These are phyloP conservation scores for Sebastes goodei DNA, from an alignment of 2,797 vertebrate genomes.

Conservation along the genomic window DNA sequence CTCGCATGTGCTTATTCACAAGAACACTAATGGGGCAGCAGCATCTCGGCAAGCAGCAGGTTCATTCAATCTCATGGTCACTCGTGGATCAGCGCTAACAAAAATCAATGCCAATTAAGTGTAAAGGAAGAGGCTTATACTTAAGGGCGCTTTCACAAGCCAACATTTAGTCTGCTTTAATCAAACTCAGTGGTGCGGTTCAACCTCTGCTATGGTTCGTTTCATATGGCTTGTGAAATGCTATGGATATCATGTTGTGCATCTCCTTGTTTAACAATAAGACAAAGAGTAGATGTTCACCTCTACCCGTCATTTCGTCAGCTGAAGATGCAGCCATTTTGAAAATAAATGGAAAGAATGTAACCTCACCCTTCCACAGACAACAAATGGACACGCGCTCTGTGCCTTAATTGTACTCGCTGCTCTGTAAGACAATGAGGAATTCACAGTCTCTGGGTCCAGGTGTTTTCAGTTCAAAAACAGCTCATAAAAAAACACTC, in stretches of 20 bases:
- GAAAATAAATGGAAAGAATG: constrained; percentile 48
- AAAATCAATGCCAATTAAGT: constrained; percentile 30
- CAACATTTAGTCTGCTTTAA: too few relatives aligned
- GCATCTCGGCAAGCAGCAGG: constrained; percentile 12
- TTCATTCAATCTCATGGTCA: constrained; percentile 7
- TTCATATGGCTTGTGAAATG: neutral
- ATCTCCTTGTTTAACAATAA: neutral
- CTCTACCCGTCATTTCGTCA: constrained; percentile 5
- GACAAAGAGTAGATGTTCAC: constrained; percentile 2
- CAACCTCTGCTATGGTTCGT: too few relatives aligned
- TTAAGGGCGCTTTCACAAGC: too few relatives aligned
- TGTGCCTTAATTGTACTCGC: constrained; percentile 58
- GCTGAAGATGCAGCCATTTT: constrained; percentile 49
- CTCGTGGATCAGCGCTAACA: constrained; percentile 1
- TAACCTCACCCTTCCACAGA: constrained; percentile 51
- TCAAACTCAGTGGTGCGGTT: too few relatives aligned
- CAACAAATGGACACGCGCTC: constrained; percentile 56
- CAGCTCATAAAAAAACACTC: constrained; percentile 69
- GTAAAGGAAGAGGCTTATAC: neutral
- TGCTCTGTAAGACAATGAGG: constrained; percentile 63
- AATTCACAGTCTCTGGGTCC: constrained; percentile 57
- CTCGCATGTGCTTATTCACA: constrained; percentile 5
- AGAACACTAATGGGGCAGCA: constrained; percentile 24
- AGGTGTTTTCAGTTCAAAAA: constrained; percentile 77
- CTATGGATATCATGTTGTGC: neutral